phyloP scores from a whole-genome alignment of 37 sponge, comb jelly and placozoan species.

The Mnemiopsis leidyi region DNA sequence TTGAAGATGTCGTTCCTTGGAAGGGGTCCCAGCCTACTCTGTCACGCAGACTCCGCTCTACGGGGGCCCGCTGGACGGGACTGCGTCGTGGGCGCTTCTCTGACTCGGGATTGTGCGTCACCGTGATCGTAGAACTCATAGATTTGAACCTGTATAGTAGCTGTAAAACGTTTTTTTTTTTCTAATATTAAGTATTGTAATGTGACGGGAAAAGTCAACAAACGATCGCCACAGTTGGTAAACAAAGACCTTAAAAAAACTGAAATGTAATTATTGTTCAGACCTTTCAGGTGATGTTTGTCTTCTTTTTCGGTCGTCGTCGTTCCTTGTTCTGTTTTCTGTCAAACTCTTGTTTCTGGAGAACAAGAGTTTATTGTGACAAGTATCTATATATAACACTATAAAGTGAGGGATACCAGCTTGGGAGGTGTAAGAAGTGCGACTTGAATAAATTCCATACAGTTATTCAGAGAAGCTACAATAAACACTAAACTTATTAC shows the following conservation, averaged over 20 bases:
- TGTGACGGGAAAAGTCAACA: too few relatives aligned
- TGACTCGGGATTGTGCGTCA: background rate
- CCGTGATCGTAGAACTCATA: slow-evolving; percentile 17
- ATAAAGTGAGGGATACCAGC: too few relatives aligned
- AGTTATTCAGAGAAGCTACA: too few relatives aligned
- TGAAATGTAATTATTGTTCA: background rate
- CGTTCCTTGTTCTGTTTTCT: background rate
- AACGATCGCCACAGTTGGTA: too few relatives aligned
- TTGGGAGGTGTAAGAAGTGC: too few relatives aligned
- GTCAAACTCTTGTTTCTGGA: background rate
- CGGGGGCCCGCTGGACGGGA: too few relatives aligned
- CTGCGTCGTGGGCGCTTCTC: background rate
- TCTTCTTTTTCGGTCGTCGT: background rate
- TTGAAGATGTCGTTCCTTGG: background rate
- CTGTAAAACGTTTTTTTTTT: too few relatives aligned
- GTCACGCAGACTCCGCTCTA: slow-evolving; percentile 30
- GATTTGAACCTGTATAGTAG: slow-evolving; percentile 44
- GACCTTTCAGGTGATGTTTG: background rate
- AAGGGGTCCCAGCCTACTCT: slow-evolving; percentile 58
- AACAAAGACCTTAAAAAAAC: too few relatives aligned
- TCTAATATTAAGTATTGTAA: too few relatives aligned
- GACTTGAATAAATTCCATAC: too few relatives aligned
- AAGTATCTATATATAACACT: background rate
- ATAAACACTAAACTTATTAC: background rate
- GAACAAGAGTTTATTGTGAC: background rate